phyloP scores from a whole-genome alignment of 2,797 vertebrate genomes.

The Sebastes paucispinis region DNA sequence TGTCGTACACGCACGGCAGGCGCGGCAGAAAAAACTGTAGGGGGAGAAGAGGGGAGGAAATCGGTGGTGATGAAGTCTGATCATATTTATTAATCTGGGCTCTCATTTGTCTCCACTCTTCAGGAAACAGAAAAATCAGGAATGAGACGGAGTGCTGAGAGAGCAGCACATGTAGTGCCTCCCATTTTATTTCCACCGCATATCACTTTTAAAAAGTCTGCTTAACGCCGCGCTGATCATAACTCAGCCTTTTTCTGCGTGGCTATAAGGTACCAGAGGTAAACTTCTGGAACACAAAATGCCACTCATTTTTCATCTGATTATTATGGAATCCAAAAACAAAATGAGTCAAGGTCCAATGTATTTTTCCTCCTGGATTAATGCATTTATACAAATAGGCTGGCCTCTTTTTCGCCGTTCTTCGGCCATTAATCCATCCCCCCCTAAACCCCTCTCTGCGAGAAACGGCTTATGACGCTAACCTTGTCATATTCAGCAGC shows the following conservation, averaged over 20 bases:
- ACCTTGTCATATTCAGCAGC: slow-evolving; percentile 86
- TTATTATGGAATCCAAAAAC: slow-evolving; percentile 72
- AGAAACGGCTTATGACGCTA: slow-evolving; percentile 80
- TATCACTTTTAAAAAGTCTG: background rate
- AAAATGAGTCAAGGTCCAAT: slow-evolving; percentile 62
- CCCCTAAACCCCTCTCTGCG: slow-evolving; percentile 69
- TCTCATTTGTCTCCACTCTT: slow-evolving; percentile 33
- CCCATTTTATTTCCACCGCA: slow-evolving; percentile 6
- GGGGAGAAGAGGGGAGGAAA: background rate
- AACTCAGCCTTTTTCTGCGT: background rate
- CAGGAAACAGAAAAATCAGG: slow-evolving; percentile 1
- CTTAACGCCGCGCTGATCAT: background rate
- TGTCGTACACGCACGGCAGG: slow-evolving; percentile 24
- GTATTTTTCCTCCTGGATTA: slow-evolving; percentile 67
- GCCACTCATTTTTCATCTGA: slow-evolving; percentile 68
- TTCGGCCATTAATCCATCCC: slow-evolving; percentile 66
- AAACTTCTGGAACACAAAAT: slow-evolving; percentile 59
- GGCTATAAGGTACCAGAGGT: background rate
- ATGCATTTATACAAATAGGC: slow-evolving; percentile 73
- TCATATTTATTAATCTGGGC: slow-evolving; percentile 62
- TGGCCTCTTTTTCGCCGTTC: slow-evolving; percentile 65
- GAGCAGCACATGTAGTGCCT: background rate
- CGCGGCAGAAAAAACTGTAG: slow-evolving; percentile 24
- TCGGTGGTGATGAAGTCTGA: slow-evolving; percentile 44
- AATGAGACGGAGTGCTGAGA: background rate